Evolutionary conservation across 2,888 invertebrate species (phyloP), one percentile per base, ranked within the genome.

Genomic region (Corbicula japonica): DNA sequence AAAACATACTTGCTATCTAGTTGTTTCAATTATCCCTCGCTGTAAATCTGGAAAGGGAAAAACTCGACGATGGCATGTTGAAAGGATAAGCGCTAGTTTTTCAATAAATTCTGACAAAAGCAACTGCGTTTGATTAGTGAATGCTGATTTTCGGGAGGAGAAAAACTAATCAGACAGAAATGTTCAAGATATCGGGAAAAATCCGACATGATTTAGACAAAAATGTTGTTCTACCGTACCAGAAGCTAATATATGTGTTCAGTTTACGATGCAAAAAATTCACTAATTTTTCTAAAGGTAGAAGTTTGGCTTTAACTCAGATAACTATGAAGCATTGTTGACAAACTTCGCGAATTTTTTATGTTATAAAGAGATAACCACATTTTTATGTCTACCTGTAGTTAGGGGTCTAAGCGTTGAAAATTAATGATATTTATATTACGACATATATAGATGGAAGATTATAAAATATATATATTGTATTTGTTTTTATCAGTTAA

Each of bases 91-190:
- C 54, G 32, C 32, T 30, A 54, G 1, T 54, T 30, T 2, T 54
- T 54, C 54, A 54, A 54, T 54, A 30, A 2, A 30, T 54, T 8
- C 5, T 15, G 54, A 54, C 54, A 54, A 34, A 28, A 28, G 32
- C 54, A 54, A 54, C 54, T 54, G 54, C 23, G 54, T 54, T 30
- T 54, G 54, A 54, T 54, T 54, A 32, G 54, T 23, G n/a, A 54
- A 8, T 12, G 32, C 15, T 54, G 30, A 50, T 23, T 23, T 3
- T 15, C 6, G 23, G 50, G n/a, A n/a, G n/a, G n/a, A n/a, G n/a
- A n/a, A n/a, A n/a, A n/a, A n/a, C n/a, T n/a, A n/a, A n/a, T n/a
- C n/a, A n/a, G 50, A 8, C 15, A 12, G 38, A 15, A 38, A 38
- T 38, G 15, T 38, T 38, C 10, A 8, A 8, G 8, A 38, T 38